Conservation (phyloP, 2,797 vertebrate genomes). For the Pelobates cultripes region DNA sequence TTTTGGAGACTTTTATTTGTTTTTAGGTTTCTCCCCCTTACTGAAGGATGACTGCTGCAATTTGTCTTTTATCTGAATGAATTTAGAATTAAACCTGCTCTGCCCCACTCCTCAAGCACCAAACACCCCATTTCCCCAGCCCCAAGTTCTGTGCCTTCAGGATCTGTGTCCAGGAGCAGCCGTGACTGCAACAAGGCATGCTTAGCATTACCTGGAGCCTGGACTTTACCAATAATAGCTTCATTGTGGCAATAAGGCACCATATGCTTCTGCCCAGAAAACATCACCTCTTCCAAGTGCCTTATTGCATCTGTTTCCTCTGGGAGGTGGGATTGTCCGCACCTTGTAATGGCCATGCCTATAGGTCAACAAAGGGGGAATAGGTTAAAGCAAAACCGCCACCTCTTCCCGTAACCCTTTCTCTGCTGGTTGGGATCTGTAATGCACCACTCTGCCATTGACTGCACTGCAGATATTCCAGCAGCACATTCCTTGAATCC, state of each 20-base stretch:
- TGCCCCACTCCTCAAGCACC: not conserved
- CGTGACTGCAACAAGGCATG: not conserved
- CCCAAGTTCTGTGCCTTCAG: slow-evolving; percentile 40
- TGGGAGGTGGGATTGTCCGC: slow-evolving; percentile 19
- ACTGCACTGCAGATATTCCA: not conserved
- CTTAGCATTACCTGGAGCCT: slow-evolving; percentile 5
- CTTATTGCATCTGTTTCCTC: slow-evolving; percentile 46
- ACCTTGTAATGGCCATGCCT: slow-evolving; percentile 17
- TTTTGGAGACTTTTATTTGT: slow-evolving; percentile 29
- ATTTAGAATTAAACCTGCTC: slow-evolving; percentile 6
- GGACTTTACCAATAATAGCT: slow-evolving; percentile 5
- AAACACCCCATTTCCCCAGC: not conserved
- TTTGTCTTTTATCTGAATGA: not conserved
- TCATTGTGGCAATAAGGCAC: slow-evolving; percentile 42
- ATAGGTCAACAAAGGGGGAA: slow-evolving; percentile 20
- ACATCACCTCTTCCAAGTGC: slow-evolving; percentile 43
- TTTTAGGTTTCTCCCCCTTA: slow-evolving; percentile 11
- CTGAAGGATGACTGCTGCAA: slow-evolving; percentile 44
- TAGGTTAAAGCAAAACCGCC: slow-evolving; percentile 2
- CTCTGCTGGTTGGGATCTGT: not conserved
- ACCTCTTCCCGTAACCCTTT: not conserved
- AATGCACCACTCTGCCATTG: not conserved
- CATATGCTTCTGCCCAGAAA: slow-evolving; percentile 28
- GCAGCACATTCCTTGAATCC: slow-evolving; percentile 23
- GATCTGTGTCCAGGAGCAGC: slow-evolving; percentile 13